phyloP scores from a whole-genome alignment of 2,888 invertebrate genomes.

The Abscondita cerata region DNA sequence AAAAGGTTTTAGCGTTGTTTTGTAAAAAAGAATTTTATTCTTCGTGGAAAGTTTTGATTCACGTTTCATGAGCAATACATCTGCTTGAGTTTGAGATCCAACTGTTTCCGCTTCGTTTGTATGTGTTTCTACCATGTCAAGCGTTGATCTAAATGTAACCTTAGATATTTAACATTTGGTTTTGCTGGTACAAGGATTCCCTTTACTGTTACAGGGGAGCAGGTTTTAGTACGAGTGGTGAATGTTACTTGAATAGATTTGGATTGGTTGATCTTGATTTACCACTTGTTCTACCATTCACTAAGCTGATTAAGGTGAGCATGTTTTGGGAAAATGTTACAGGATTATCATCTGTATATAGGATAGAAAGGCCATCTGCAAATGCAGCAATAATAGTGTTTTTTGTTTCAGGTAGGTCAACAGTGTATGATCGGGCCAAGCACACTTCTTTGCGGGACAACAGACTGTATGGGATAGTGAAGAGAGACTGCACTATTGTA shows the following conservation, averaged over 20 bases:
- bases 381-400: neutral
- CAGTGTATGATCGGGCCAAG: neutral
- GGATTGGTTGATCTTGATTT: too few relatives aligned
- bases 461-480: neutral
- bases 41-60: neutral
- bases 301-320: too few relatives aligned
- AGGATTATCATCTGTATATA: neutral
- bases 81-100: too few relatives aligned
- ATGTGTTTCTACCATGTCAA: slow-evolving; percentile 5
- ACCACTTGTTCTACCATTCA: too few relatives aligned
- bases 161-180: neutral
- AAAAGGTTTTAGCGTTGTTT: too few relatives aligned
- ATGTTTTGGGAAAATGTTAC: too few relatives aligned
- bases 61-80: neutral
- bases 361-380: neutral
- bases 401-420: neutral
- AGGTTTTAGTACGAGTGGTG: too few relatives aligned
- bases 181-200: too few relatives aligned
- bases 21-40: too few relatives aligned
- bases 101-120: neutral
- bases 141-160: slow-evolving; percentile 4
- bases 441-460: neutral
- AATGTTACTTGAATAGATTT: too few relatives aligned
- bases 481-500: neutral
- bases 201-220: too few relatives aligned